Evolutionary conservation across 2,113 vertebrate species (phyloP).

Genomic region (Callipepla squamata): DNA sequence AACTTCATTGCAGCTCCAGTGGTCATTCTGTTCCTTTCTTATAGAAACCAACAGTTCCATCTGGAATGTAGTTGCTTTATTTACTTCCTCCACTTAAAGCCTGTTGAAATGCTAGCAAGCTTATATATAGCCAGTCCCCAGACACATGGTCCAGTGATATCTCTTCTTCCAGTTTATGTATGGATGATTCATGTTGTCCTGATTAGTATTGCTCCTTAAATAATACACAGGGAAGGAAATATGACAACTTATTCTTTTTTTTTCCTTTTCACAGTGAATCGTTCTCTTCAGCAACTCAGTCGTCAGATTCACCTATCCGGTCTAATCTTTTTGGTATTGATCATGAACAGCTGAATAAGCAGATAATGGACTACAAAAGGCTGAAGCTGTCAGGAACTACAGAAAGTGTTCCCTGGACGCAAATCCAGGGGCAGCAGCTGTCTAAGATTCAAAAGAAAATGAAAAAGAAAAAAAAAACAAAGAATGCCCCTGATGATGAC

Average conservation of each 20-base stretch:
- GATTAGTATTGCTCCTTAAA: not conserved
- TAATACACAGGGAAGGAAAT: rapidly evolving
- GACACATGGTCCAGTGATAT: rapidly evolving
- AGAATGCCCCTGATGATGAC: slow-evolving; percentile 17
- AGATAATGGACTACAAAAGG: slow-evolving; percentile 83
- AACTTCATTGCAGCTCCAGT: not conserved
- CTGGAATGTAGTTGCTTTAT: not conserved
- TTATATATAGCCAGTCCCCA: not conserved
- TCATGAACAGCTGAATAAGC: slow-evolving; percentile 80
- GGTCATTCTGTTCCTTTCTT: not conserved
- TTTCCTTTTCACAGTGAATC: slow-evolving; percentile 60
- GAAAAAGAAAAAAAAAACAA: slow-evolving; percentile 67
- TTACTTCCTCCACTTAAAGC: not conserved
- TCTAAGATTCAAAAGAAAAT: slow-evolving; percentile 63
- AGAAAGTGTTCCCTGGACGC: not conserved
- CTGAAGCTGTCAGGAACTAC: not conserved
- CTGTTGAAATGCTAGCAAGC: not conserved
- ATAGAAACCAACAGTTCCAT: not conserved
- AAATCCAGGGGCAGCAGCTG: slow-evolving; percentile 65
- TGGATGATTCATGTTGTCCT: not conserved
- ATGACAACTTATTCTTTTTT: not conserved
- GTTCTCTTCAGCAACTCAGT: not conserved
- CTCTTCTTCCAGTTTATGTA: not conserved
- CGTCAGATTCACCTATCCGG: not conserved
- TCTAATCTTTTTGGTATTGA: slow-evolving; percentile 79